A percentile compares a stretch with the other conserved stretches of the same genome.
phyloP scores from a whole-genome alignment of 2,888 invertebrate species.

The Synanthedon myopaeformis region DNA sequence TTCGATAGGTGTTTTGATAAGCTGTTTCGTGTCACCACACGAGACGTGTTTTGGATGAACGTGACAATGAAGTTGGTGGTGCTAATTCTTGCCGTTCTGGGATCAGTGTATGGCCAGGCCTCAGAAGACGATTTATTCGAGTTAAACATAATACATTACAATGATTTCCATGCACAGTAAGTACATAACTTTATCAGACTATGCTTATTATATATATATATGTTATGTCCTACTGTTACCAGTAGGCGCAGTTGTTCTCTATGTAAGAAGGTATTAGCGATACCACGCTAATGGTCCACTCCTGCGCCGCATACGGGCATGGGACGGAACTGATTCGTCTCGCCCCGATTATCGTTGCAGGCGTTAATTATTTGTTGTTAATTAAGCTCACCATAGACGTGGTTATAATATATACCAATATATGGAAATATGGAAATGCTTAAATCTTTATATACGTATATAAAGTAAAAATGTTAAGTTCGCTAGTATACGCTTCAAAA shows the following conservation, averaged over 20 bases:
- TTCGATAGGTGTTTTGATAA: not conserved
- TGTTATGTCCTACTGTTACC: not conserved
- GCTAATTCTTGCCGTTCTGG: conserved; percentile 9
- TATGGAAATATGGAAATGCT: too few species aligned
- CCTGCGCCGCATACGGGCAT: too few species aligned
- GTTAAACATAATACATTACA: conserved; percentile 61
- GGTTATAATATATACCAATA: too few species aligned
- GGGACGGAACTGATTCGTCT: too few species aligned
- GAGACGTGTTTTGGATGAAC: not conserved
- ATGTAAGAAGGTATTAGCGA: not conserved
- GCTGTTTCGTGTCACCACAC: not conserved
- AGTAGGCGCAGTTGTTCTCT: not conserved
- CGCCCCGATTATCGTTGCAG: too few species aligned
- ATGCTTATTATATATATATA: not conserved
- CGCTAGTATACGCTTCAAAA: too few species aligned
- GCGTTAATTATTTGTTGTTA: too few species aligned
- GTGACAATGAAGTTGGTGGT: conserved; percentile 9
- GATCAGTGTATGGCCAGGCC: conserved; percentile 20
- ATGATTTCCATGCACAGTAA: conserved; percentile 72
- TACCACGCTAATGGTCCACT: too few species aligned
- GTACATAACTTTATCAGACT: conserved; percentile 12
- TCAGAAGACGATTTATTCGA: conserved; percentile 29
- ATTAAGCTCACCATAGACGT: too few species aligned
- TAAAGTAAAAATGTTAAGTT: too few species aligned
- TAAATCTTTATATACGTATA: too few species aligned